These are phyloP conservation scores for Rattus rattus DNA, from an alignment of 2,113 vertebrate genomes.

Conservation along the genomic window DNA sequence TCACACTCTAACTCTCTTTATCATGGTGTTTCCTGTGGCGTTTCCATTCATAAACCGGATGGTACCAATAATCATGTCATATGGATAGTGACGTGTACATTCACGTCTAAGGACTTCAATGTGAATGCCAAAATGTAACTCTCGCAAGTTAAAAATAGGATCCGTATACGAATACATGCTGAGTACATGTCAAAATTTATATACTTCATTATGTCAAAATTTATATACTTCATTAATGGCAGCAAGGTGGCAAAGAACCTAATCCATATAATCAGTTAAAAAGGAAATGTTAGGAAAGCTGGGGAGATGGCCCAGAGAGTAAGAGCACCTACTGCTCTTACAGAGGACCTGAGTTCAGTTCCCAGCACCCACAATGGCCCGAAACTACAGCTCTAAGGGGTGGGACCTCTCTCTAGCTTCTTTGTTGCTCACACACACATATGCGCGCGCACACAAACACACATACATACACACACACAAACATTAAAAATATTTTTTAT, in stretches of 20 bases:
- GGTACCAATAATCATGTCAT: neutral
- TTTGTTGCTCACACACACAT: neutral
- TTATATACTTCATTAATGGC: neutral
- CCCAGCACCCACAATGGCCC: neutral
- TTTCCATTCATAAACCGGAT: slow-evolving; percentile 17
- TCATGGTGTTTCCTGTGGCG: neutral
- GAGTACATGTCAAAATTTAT: neutral
- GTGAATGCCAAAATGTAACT: slow-evolving; percentile 37
- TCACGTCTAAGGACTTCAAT: slow-evolving; percentile 4
- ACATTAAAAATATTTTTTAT: neutral
- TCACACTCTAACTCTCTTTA: slow-evolving; percentile 18
- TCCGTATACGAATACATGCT: neutral
- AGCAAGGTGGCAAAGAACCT: slow-evolving; percentile 11
- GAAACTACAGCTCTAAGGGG: neutral
- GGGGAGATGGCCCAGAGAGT: neutral
- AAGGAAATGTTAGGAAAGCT: neutral
- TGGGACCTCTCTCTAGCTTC: neutral
- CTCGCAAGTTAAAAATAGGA: slow-evolving; percentile 52
- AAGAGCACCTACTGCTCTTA: neutral
- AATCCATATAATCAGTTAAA: neutral
- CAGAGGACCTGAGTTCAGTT: neutral
- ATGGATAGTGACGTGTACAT: neutral
- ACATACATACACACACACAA: neutral
- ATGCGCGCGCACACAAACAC: neutral
- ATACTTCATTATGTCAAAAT: neutral